These are phyloP conservation scores for Crypturellus tataupa DNA, from an alignment of 2,797 vertebrate species.

Conservation along the genomic window DNA sequence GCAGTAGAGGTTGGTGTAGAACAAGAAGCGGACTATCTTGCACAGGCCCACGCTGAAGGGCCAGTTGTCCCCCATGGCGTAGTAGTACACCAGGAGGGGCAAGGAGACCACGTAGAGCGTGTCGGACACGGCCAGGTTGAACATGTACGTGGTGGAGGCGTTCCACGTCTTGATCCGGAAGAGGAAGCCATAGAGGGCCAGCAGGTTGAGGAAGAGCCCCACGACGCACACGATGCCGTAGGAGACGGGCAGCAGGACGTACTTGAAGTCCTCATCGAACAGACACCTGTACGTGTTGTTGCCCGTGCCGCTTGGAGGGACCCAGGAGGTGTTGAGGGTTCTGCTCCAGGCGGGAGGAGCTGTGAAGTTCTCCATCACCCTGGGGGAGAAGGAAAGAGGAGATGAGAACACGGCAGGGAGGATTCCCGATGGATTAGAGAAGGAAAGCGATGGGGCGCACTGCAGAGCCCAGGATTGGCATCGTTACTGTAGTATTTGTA, in stretches of 20 bases:
- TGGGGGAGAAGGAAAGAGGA: background rate
- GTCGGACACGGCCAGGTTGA: slow-evolving; percentile 93
- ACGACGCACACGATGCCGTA: slow-evolving; percentile 90
- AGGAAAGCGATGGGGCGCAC: background rate
- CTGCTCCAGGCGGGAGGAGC: slow-evolving; percentile 30
- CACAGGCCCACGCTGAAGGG: slow-evolving; percentile 90
- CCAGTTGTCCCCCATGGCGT: slow-evolving; percentile 92
- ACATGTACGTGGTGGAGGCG: slow-evolving; percentile 94
- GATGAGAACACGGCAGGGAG: background rate
- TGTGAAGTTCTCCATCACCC: slow-evolving; percentile 69
- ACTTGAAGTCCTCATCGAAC: slow-evolving; percentile 93
- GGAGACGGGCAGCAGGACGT: slow-evolving; percentile 90
- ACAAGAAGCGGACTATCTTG: slow-evolving; percentile 96
- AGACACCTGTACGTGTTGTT: slow-evolving; percentile 82
- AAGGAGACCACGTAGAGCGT: slow-evolving; percentile 91
- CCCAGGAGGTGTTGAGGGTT: slow-evolving; percentile 55
- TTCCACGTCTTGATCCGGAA: slow-evolving; percentile 93
- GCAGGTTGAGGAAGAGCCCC: slow-evolving; percentile 89
- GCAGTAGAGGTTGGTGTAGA: slow-evolving; percentile 96
- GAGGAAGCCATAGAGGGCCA: slow-evolving; percentile 89
- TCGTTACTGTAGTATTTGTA: background rate
- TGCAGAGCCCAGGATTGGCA: no score
- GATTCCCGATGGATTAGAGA: background rate
- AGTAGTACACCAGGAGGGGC: slow-evolving; percentile 95
- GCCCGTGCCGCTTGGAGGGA: background rate